Evolutionary conservation across 2,888 invertebrate genomes (phyloP), one percentile per base, ranked within the genome.

Genomic region (Prosopocoilus inquinatus): DNA sequence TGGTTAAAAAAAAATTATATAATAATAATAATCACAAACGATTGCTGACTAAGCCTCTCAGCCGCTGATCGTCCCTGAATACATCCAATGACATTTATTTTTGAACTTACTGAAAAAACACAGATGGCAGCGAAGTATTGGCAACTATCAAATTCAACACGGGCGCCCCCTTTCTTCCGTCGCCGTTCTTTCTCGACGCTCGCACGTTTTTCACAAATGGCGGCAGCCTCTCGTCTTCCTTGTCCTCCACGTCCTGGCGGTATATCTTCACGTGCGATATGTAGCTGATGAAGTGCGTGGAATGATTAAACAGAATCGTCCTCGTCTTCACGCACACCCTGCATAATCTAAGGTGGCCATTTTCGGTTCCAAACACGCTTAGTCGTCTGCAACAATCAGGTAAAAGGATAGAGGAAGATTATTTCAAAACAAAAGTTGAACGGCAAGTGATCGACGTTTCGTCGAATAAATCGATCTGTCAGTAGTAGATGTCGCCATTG

Each of bases 331-430:
- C 76, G 65, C 81, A 77, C 2, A 83, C 78, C 60, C 80, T 70
- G 47, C 79, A 72, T n/a, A 86, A 67, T 66, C 79, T 78, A 2
- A 85, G 75, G 55, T 80, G 75, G 3, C 87, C 87, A 75, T 82
- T 82, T 74, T 86, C 84, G 66, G 83, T 84, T 7, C 84, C 84
- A 62, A 82, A 76, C 13, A 80, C 82, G 12, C 84, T 82, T 47
- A 86, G 59, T 65, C 86, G 73, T 65, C 82, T 83, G 60, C 20
- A 28, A 28, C 20, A 7, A 28, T 1, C 4, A 28, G 7, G 20
- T 7, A 28, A 3, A 4, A 1, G 5, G 5, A 28, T 5, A n/a
- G n/a, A n/a, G n/a, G n/a, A n/a, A n/a, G n/a, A 46, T 28, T 35
- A 43, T 11, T 13, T 43, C 8, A 15, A 12, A 44, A 33, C 47